These are phyloP conservation scores for Hartigia nigra DNA, from an alignment of 2,888 invertebrate genomes.

Conservation along the genomic window DNA sequence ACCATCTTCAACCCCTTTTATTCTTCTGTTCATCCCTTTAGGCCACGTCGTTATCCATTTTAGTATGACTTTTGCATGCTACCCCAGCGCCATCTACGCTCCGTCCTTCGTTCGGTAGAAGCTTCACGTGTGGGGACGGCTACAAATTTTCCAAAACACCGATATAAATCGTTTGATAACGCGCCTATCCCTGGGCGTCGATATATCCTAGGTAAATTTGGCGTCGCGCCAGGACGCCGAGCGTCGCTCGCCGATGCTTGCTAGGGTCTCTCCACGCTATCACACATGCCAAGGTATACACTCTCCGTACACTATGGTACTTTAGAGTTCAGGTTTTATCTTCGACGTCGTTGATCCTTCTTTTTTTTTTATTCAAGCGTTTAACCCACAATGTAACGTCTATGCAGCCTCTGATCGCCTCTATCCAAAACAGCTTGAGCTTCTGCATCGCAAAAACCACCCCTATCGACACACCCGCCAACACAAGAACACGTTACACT, in stretches of 20 bases:
- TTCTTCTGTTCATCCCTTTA: slow-evolving; percentile 5
- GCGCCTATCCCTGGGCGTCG: slow-evolving; percentile 45
- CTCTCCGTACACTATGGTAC: neutral
- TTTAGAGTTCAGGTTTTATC: neutral
- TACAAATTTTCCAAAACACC: slow-evolving; percentile 58
- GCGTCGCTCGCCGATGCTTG: neutral
- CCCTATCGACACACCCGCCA: neutral
- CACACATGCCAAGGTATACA: neutral
- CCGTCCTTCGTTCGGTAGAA: neutral
- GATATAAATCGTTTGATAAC: slow-evolving; percentile 60
- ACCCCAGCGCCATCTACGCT: neutral
- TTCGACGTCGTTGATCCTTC: neutral
- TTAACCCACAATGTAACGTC: neutral
- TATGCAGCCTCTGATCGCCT: neutral
- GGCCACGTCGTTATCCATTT: slow-evolving; percentile 38
- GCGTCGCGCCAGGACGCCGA: slow-evolving; percentile 20
- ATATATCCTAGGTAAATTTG: slow-evolving; percentile 53
- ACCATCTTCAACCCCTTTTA: slow-evolving; percentile 17
- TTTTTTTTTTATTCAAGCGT: neutral
- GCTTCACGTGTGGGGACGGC: slow-evolving; percentile 36
- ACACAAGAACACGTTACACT: neutral
- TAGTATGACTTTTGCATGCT: neutral
- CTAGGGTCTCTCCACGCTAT: neutral
- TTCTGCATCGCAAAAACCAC: neutral
- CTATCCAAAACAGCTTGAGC: neutral